Base-by-base conservation (phyloP, 2,113 vertebrate species). In the Scytalopus superciliaris region DNA sequence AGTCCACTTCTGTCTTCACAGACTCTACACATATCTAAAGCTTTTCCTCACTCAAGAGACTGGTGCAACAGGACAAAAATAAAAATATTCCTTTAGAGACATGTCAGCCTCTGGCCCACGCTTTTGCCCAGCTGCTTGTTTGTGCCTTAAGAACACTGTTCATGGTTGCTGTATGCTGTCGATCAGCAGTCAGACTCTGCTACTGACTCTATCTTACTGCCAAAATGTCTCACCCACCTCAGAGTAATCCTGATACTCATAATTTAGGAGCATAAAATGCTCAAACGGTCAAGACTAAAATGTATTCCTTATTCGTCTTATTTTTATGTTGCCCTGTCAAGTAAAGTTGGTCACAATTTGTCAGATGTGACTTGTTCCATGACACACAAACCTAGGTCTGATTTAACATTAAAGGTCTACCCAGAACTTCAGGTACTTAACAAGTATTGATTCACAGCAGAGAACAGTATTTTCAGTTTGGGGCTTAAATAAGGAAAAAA, bases 21-120 rank as follows among this genome's bases (percentile, higher is more conserved):
- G 14, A 74, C 7, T 24, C 40, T 63, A 45, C 0, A 0, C 1
- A 3, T 10, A 66, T 21, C 37, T 44, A n/a, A 60, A 10, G n/a
- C 13, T 19, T 2, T 37, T 87, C 37, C 63, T 91, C 55, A 50
- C 28, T 57, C 9, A 56, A 39, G 4, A 23, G 22, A 67, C 7
- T 39, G 31, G 3, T 21, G 27, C 3, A 2, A 56, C 19, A 68
- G 59, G 8, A 6, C 22, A 57, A 88, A 84, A 67, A n/a, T 40
- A 73, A 73, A 91, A 73, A 83, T 31, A 83, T 6, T 76, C 9
- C 37, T 44, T 25, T 6, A 49, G 7, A 40, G 22, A n/a, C 4
- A 5, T 37, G 14, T 25, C 22, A 37, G 24, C 13, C 8, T 82
- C 6, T 47, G 57, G 39, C 33, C 15, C 19, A 44, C n/a, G 44